Conservation (phyloP, 2,797 vertebrate species). For the Dryobates pubescens region DNA sequence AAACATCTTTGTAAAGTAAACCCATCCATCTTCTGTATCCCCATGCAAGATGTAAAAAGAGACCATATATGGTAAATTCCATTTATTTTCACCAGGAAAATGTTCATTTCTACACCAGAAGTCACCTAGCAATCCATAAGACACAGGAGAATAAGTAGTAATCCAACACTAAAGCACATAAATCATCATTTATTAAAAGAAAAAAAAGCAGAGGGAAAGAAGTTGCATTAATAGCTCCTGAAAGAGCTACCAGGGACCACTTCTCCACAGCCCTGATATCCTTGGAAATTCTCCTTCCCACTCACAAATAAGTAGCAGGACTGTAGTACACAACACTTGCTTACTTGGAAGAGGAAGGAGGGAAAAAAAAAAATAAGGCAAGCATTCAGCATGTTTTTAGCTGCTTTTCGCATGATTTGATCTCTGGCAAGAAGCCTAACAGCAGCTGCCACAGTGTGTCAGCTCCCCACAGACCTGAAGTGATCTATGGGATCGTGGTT, state of each 20-base stretch:
- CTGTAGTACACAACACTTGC: neutral
- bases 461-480: neutral
- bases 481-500: neutral
- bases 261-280: neutral
- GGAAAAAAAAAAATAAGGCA: neutral
- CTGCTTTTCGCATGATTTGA: neutral
- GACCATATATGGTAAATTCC: neutral
- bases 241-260: neutral
- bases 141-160: neutral
- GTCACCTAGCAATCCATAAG: neutral
- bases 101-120: neutral
- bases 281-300: neutral
- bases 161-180: neutral
- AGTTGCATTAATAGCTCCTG: neutral
- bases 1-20: neutral
- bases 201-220: neutral
- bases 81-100: neutral
- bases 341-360: neutral
- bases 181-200: neutral
- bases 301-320: neutral
- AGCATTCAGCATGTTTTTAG: neutral
- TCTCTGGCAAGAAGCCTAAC: slow-evolving; percentile 7
- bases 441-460: slow-evolving; percentile 8
- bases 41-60: neutral
- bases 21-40: neutral